A percentile compares a stretch with the other conserved stretches of the same genome.
These are phyloP conservation scores for Lithophane ornitopus DNA, from an alignment of 2,888 invertebrate species.

Conservation along the genomic window DNA sequence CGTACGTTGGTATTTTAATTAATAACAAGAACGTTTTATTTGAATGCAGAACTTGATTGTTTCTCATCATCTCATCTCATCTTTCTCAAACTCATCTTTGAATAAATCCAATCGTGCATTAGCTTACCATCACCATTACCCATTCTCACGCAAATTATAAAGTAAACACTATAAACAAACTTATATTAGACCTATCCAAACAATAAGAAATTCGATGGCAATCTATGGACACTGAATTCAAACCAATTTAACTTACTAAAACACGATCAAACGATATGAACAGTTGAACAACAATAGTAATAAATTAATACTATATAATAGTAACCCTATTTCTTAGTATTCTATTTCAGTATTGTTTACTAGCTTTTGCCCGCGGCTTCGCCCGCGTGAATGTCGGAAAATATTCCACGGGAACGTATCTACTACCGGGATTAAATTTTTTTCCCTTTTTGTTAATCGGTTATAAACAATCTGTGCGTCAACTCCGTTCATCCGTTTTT, in stretches of 20 bases:
- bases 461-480: too few species aligned
- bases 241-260: constrained; percentile 45
- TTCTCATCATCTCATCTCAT: too few species aligned
- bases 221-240: constrained; percentile 14
- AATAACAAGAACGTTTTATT: too few species aligned
- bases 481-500: too few species aligned
- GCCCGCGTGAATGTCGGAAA: too few species aligned
- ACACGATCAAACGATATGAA: constrained; percentile 30
- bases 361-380: too few species aligned
- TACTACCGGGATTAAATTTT: too few species aligned
- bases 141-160: constrained; percentile 3
- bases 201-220: constrained; percentile 1
- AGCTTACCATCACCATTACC: neutral
- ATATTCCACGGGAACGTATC: too few species aligned
- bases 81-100: too few species aligned
- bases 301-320: constrained; percentile 21
- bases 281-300: constrained; percentile 10
- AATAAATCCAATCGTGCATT: neutral
- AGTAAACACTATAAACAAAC: constrained; percentile 12
- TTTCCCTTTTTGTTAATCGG: too few species aligned
- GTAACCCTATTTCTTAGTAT: constrained; percentile 16
- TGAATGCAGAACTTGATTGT: too few species aligned
- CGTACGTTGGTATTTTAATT: too few species aligned
- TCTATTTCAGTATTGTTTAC: constrained; percentile 1
- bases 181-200: neutral